A percentile compares a stretch with the other conserved stretches of the same genome.
phyloP scores from a whole-genome alignment of 1,140 invertebrate genomes.

The Trichonephila clavata region DNA sequence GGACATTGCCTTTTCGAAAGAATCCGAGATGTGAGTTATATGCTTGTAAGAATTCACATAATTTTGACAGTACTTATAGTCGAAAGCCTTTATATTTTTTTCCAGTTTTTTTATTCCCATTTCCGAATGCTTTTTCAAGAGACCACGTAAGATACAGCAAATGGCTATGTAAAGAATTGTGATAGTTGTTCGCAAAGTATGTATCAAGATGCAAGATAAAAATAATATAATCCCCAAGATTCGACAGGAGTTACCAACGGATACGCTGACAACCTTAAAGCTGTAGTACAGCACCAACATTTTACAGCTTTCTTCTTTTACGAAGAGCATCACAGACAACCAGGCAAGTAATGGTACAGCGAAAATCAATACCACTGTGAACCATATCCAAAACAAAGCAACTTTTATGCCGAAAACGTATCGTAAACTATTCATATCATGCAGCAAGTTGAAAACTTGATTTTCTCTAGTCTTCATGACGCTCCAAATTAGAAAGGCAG shows the following conservation, averaged over 20 bases:
- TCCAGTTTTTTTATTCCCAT: background rate
- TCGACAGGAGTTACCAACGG: background rate
- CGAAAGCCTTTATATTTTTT: background rate
- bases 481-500: background rate
- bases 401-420: background rate
- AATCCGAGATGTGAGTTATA: background rate
- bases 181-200: background rate
- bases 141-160: background rate
- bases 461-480: background rate
- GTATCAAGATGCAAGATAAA: background rate
- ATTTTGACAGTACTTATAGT: background rate
- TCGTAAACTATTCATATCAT: background rate
- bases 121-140: background rate
- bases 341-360: background rate
- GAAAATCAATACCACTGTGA: background rate
- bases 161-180: background rate
- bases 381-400: background rate
- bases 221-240: background rate
- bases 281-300: background rate
- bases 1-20: background rate
- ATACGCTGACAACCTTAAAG: background rate
- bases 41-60: background rate
- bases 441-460: background rate
- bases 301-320: background rate
- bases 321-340: background rate